Conservation (phyloP, 2,888 invertebrate species). For the Sericinus montela region DNA sequence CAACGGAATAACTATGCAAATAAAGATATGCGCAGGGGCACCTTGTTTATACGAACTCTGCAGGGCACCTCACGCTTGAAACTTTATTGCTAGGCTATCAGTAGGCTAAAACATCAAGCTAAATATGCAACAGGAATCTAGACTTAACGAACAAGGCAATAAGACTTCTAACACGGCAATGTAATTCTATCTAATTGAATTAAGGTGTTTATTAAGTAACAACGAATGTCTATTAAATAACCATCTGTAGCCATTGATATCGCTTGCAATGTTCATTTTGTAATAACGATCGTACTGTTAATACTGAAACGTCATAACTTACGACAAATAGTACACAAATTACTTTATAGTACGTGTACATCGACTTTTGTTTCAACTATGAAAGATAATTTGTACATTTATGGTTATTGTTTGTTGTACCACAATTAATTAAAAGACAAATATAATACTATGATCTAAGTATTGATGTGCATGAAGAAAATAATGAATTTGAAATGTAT, state of each 20-base stretch:
- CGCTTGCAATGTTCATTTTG: constrained; percentile 8
- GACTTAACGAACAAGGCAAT: constrained; percentile 10
- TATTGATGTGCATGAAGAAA: no score
- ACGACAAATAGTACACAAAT: constrained; percentile 4
- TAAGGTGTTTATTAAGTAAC: constrained; percentile 20
- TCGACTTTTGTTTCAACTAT: neutral
- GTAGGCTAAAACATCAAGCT: constrained; percentile 19
- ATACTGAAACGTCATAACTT: constrained; percentile 3
- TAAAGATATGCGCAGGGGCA: constrained; percentile 51
- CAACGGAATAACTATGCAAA: constrained; percentile 42
- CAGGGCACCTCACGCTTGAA: constrained; percentile 63
- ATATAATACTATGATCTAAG: no score
- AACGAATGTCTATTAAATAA: constrained; percentile 17
- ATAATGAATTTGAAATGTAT: no score
- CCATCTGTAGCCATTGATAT: constrained; percentile 12
- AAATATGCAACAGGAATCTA: constrained; percentile 1
- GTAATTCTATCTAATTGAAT: constrained; percentile 19
- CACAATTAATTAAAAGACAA: neutral
- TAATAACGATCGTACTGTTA: neutral
- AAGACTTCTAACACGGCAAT: constrained; percentile 1
- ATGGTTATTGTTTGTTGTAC: neutral
- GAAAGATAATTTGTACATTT: neutral
- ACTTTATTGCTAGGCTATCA: constrained; percentile 40
- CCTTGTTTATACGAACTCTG: constrained; percentile 49
- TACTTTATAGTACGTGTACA: neutral